These are phyloP conservation scores for Oriolus oriolus DNA, from an alignment of 2,113 vertebrate species.

Conservation along the genomic window DNA sequence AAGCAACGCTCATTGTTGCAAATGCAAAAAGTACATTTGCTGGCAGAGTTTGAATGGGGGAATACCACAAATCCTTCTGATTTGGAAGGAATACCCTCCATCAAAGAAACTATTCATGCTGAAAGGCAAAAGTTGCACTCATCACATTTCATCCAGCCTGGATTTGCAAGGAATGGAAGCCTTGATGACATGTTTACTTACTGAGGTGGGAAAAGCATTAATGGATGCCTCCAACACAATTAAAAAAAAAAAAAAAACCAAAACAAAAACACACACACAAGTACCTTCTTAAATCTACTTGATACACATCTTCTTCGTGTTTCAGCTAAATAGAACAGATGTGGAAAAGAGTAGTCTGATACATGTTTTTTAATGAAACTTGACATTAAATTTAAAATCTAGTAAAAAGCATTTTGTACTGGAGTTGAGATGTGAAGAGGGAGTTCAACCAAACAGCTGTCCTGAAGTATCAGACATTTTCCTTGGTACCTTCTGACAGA, in stretches of 20 bases:
- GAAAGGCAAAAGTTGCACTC: neutral
- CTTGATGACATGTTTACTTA: neutral
- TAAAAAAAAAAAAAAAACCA: neutral
- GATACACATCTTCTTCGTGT: neutral
- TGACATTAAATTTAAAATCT: neutral
- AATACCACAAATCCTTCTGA: neutral
- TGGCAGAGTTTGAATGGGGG: neutral
- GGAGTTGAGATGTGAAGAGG: neutral
- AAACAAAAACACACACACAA: neutral
- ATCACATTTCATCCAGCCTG: neutral
- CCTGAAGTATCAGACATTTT: neutral
- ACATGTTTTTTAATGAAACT: neutral
- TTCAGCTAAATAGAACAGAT: neutral
- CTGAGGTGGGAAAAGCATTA: neutral
- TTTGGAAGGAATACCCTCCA: neutral
- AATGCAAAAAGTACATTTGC: neutral
- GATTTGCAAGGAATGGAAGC: neutral
- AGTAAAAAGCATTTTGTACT: neutral
- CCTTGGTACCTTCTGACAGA: neutral
- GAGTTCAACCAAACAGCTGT: neutral
- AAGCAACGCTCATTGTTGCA: neutral
- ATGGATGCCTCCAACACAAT: neutral
- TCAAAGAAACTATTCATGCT: neutral
- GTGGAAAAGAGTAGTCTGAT: neutral
- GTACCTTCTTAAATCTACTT: neutral